Evolutionary conservation across 2,888 invertebrate species (phyloP).

Genomic region (Chaetogeoica ovagalla): DNA sequence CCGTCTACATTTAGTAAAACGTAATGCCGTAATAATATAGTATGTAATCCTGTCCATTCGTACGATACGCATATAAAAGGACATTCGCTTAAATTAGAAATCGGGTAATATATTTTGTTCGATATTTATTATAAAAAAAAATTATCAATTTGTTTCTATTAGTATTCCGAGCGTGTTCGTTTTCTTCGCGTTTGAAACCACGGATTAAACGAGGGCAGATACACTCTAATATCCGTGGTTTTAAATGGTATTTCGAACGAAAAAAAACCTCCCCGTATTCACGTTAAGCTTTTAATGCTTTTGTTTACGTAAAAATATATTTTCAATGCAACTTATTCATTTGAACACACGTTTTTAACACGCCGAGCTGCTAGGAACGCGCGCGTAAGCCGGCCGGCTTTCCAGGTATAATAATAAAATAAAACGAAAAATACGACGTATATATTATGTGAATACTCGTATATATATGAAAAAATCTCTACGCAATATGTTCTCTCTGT

Average conservation of each 20-base stretch:
- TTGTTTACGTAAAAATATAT: conserved; percentile 16
- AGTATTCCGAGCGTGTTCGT: neutral
- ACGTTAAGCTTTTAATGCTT: conserved; percentile 20
- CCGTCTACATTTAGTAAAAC: neutral
- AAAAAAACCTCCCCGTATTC: neutral
- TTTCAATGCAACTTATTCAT: conserved; percentile 1
- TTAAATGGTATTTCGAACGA: conserved; percentile 17
- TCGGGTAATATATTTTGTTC: neutral
- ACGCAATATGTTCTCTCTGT: conserved; percentile 21
- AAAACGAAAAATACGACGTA: conserved; percentile 14
- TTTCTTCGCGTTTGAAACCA: conserved; percentile 5
- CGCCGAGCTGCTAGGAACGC: neutral
- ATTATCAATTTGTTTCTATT: conserved; percentile 29
- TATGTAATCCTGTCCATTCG: too few species aligned
- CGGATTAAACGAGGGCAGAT: conserved; percentile 14
- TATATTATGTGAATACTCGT: neutral
- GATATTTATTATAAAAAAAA: conserved; percentile 10
- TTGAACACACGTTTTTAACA: conserved; percentile 25
- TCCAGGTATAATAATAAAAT: conserved; percentile 23
- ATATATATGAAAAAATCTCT: neutral
- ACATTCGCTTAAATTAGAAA: neutral
- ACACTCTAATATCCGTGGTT: conserved; percentile 32
- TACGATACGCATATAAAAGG: neutral
- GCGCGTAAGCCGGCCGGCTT: conserved; percentile 8
- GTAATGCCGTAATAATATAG: too few species aligned